Percentiles rank a stretch among this genome's conserved stretches.
These are phyloP conservation scores for Spicauda simplicius DNA, from an alignment of 2,888 invertebrate species.

Conservation along the genomic window DNA sequence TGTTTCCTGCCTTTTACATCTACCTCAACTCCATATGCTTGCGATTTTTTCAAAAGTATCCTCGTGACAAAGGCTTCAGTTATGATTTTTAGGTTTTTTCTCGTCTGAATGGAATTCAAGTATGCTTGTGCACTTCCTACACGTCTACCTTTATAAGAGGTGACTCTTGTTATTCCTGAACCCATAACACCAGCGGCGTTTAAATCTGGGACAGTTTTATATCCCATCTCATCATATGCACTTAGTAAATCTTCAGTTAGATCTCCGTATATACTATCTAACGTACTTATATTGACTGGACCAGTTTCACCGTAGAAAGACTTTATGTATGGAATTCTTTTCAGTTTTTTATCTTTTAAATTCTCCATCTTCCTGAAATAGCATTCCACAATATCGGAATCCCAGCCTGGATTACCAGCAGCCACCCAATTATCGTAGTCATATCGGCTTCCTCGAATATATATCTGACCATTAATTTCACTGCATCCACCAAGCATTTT, in stretches of 20 bases:
- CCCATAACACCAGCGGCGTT: conserved; percentile 74
- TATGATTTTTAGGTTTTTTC: conserved; percentile 64
- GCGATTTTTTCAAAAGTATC: conserved; percentile 74
- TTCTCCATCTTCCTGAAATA: conserved; percentile 61
- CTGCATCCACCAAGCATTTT: conserved; percentile 84
- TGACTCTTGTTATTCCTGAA: conserved; percentile 73
- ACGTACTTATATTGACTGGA: conserved; percentile 71
- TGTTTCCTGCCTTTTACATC: conserved; percentile 49
- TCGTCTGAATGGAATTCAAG: conserved; percentile 47
- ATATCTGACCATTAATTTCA: conserved; percentile 81
- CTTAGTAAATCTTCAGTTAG: conserved; percentile 55
- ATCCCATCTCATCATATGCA: conserved; percentile 75
- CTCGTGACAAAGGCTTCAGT: conserved; percentile 78
- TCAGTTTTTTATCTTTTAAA: background rate
- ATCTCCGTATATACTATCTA: conserved; percentile 59
- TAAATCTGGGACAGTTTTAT: conserved; percentile 61
- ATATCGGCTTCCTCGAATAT: conserved; percentile 71
- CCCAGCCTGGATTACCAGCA: conserved; percentile 75
- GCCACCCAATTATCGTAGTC: conserved; percentile 79
- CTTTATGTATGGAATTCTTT: conserved; percentile 37
- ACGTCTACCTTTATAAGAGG: conserved; percentile 73
- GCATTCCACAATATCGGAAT: conserved; percentile 60
- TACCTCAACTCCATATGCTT: conserved; percentile 66
- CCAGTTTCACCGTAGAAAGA: conserved; percentile 69
- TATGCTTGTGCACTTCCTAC: conserved; percentile 79